Evolutionary conservation across 2,888 invertebrate species (phyloP), one percentile per base, ranked within the genome.

Genomic region (Zygogramma bicolorata): DNA sequence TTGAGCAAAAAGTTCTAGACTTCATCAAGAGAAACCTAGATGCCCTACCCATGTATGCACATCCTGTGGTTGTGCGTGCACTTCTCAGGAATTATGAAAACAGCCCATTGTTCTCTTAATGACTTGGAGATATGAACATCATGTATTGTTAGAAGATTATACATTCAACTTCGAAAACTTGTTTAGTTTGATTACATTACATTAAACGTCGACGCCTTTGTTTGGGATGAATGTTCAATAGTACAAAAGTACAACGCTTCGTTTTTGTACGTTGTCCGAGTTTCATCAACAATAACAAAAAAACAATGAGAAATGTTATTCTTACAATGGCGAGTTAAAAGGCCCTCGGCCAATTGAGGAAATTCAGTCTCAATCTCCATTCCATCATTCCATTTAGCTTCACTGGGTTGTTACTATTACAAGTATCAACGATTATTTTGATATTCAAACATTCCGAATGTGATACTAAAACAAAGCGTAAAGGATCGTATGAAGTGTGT

Each of bases 1-100:
- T 87, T 20, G 83, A 84, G 65, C 72, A 82, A 42, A 81, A 82
- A 69, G 76, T 87, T 6, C 70, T 87, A 68, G 81, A 85, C 15
- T 87, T 85, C 73, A 78, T 87, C 20, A 78, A 81, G 27, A 77
- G 81, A 3, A 82, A 87, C 67, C 49, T 81, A 13, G 78, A 71
- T 15, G 79, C 83, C 70, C 76, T 88, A 20, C 84, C 87, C 0
- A 86, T 87, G 86, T 88, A 87, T 71, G 87, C 86, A 0, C 84
- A 86, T 77, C 87, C 86, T 0, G 68, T 80, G 8, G 73, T 84
- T 4, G 79, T 85, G 13, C 83, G 83, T 31, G 75, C 78, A 20
- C 79, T 87, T 15, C 65, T 86, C 42, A 79, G 81, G 38, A 83
- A 84, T 34, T 83, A 79, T 62, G 81, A 84, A 66, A 80, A 80